Base-by-base conservation (phyloP, 2,797 vertebrate species). In the Lacerta viridis region DNA sequence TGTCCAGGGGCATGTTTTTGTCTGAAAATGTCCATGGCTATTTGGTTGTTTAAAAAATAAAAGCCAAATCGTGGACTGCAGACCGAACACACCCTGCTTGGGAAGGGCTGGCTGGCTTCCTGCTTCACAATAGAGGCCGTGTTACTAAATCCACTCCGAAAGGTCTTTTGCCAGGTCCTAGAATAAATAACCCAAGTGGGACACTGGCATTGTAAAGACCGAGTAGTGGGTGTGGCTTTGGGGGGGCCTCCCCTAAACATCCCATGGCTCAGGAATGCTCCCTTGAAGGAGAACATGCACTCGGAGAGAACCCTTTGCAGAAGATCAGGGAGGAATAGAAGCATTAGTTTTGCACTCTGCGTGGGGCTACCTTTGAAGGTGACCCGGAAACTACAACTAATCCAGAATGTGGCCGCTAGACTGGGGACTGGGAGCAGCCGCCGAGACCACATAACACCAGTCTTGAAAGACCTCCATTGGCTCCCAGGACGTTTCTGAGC, bases 91-190 rank as follows among this genome's bases (percentile, higher is more conserved):
- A 4, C 87, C 82, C 68, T 3, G 8, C 68, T 23, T 74, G 39
- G 76, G 83, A 72, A 36, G 76, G 83, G 87, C 87, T 11, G 27
- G 0, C 2, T 15, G 7, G 50, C 59, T 84, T 88, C 87, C 87
- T 88, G 81, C 39, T 41, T 29, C 75, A 88, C 82, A 88, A 88
- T 79, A 84, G 81, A 76, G 8, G 20, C 2, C 18, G 41, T 64
- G 82, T 88, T 84, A 84, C 79, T 72, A 84, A 79, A 43, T 43
- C 27, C 25, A 23, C 46, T 7, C 25, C 0, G 64, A 59, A 46
- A 1, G 64, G 74, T 20, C 25, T 39, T 13, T 82, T 8, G 29
- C 27, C 78, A 61, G 69, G 61, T 50, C 50, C 33, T 41, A 15
- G 43, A 41, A 78, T 76, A 41, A 83, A 78, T 59, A 61, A 27